These are phyloP conservation scores for Thymallus thymallus DNA, from an alignment of 2,113 vertebrate species.

Conservation along the genomic window DNA sequence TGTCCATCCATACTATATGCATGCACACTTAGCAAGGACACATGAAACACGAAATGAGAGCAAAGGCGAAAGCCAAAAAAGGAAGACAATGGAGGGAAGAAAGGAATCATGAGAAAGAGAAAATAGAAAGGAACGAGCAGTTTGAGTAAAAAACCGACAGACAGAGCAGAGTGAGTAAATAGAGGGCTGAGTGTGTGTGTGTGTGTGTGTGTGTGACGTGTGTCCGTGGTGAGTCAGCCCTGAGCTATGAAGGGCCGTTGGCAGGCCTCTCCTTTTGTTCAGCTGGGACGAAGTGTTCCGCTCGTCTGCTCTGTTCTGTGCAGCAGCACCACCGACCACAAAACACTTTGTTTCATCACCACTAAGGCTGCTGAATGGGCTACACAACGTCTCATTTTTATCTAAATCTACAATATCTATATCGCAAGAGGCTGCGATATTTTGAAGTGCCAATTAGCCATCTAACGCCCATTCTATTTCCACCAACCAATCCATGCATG, in stretches of 20 bases:
- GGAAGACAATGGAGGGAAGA: not conserved
- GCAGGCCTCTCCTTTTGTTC: slow-evolving; percentile 72
- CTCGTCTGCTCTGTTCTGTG: slow-evolving; percentile 47
- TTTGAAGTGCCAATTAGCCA: no score
- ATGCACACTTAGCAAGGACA: slow-evolving; percentile 17
- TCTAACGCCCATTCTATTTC: no score
- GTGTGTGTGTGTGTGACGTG: not conserved
- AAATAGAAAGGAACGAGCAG: slow-evolving; percentile 14
- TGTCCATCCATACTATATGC: not conserved
- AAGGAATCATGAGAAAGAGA: not conserved
- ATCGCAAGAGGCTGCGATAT: no score
- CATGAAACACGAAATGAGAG: not conserved
- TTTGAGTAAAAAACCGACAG: slow-evolving; percentile 13
- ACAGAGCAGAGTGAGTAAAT: slow-evolving; percentile 44
- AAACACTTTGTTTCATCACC: slow-evolving; percentile 64
- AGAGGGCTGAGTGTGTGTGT: slow-evolving; percentile 39
- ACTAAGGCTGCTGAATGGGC: not conserved
- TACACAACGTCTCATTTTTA: not conserved
- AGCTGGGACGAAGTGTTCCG: slow-evolving; percentile 74
- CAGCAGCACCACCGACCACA: slow-evolving; percentile 41
- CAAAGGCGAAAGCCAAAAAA: not conserved
- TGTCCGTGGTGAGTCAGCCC: slow-evolving; percentile 74
- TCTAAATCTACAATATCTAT: no score
- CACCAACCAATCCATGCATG: no score
- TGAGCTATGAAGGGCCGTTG: slow-evolving; percentile 75